Conservation (phyloP, 1,140 invertebrate species). For the Daktulosphaira vitifoliae region DNA sequence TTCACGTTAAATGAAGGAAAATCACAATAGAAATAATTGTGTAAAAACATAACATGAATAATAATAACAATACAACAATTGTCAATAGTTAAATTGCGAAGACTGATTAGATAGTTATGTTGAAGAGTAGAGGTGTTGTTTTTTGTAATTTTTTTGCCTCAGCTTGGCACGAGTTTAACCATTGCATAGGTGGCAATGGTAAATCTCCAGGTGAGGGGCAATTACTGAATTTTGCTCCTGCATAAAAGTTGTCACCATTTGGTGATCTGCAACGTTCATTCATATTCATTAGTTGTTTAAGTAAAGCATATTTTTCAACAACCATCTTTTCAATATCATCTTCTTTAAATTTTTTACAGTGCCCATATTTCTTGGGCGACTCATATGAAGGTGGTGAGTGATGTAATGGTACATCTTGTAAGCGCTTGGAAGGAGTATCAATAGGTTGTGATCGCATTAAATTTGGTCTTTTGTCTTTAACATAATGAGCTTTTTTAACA, state of each 20-base stretch:
- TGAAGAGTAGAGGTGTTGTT: constrained; percentile 2
- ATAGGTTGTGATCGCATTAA: constrained; percentile 12
- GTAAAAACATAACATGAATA: constrained; percentile 1
- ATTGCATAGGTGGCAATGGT: constrained; percentile 24
- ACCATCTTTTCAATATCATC: constrained; percentile 14
- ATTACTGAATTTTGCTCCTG: constrained; percentile 25
- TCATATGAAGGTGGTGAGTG: constrained; percentile 1
- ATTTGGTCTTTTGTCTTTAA: constrained; percentile 9
- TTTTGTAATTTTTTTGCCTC: constrained; percentile 14
- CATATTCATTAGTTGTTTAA: constrained; percentile 20
- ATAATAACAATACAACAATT: constrained; percentile 12
- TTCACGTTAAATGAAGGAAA: background rate
- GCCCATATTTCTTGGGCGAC: constrained; percentile 13
- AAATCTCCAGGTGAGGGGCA: constrained; percentile 17
- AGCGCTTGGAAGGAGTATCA: constrained; percentile 1
- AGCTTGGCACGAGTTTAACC: constrained; percentile 18
- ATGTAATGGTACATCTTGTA: constrained; percentile 12
- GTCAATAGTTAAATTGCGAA: background rate
- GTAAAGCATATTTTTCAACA: constrained; percentile 20
- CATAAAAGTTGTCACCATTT: constrained; percentile 22
- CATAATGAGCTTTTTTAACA: background rate
- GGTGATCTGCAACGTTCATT: constrained; percentile 7
- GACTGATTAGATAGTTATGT: constrained; percentile 16
- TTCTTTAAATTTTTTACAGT: constrained; percentile 21
- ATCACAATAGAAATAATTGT: background rate